Percentiles rank a stretch among this genome's conserved stretches.
Conservation (phyloP, 1,140 invertebrate genomes). For the Pantala flavescens region DNA sequence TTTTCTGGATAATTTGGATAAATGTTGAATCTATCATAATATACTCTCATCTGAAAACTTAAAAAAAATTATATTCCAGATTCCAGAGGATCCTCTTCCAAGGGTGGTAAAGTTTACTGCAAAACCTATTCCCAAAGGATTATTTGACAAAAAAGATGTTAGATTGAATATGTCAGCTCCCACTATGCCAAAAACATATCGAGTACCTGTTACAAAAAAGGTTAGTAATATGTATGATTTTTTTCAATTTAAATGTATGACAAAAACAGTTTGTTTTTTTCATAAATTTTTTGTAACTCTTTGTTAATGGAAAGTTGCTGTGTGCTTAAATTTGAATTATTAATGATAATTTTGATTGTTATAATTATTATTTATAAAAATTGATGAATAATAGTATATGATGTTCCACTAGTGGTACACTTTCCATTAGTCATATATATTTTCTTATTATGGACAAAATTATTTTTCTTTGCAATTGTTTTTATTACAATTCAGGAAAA, state of each 20-base stretch:
- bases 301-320: background rate
- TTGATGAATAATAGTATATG: too few relatives aligned
- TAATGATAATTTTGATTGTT: background rate
- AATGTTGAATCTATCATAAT: conserved; percentile 17
- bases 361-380: too few relatives aligned
- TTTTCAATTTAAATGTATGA: background rate
- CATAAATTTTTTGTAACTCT: background rate
- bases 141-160: background rate
- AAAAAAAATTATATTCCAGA: conserved; percentile 12
- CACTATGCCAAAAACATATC: background rate
- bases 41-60: background rate
- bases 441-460: too few relatives aligned
- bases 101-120: background rate
- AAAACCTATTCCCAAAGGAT: background rate
- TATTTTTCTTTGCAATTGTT: too few relatives aligned
- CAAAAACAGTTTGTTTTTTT: background rate
- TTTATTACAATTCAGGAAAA: too few relatives aligned
- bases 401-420: too few relatives aligned
- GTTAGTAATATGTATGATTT: background rate
- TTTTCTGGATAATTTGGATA: background rate
- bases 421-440: too few relatives aligned
- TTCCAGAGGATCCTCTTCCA: background rate
- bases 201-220: background rate
- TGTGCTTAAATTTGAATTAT: background rate
- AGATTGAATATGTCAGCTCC: background rate